Evolutionary conservation across 2,113 vertebrate genomes (phyloP).

Genomic region (chimpanzee (Pan troglodytes)): DNA sequence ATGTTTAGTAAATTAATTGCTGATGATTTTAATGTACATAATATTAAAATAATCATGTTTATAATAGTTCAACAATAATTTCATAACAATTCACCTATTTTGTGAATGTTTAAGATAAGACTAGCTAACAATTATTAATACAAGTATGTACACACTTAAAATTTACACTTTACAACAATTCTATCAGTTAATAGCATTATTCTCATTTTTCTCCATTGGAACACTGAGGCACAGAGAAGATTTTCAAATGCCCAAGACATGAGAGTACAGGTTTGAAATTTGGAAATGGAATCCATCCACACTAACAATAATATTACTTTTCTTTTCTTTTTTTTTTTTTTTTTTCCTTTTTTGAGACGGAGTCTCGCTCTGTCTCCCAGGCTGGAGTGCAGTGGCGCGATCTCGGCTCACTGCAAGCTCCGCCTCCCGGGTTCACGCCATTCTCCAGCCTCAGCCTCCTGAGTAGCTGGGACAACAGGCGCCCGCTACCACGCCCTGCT

Average conservation of each 20-base stretch:
- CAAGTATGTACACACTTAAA: background rate
- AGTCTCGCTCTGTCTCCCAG: too few relatives aligned
- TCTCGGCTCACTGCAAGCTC: too few relatives aligned
- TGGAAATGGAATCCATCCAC: background rate
- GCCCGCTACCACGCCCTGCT: accelerated
- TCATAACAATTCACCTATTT: background rate
- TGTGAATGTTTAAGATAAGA: background rate
- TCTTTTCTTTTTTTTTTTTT: background rate
- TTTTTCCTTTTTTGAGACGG: too few relatives aligned
- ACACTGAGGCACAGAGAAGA: background rate
- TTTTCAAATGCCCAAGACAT: background rate
- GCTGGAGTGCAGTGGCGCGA: too few relatives aligned
- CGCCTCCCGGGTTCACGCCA: too few relatives aligned
- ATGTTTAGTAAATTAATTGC: background rate
- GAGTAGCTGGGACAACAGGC: too few relatives aligned
- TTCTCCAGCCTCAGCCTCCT: too few relatives aligned
- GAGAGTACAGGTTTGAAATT: background rate
- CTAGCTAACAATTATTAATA: background rate
- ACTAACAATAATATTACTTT: background rate
- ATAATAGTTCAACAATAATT: background rate
- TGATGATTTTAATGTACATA: background rate
- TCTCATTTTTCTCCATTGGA: background rate
- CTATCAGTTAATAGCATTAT: background rate
- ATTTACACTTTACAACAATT: background rate
- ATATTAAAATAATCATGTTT: background rate